phyloP scores from a whole-genome alignment of 2,888 invertebrate species.

The Yponomeuta sedellus region DNA sequence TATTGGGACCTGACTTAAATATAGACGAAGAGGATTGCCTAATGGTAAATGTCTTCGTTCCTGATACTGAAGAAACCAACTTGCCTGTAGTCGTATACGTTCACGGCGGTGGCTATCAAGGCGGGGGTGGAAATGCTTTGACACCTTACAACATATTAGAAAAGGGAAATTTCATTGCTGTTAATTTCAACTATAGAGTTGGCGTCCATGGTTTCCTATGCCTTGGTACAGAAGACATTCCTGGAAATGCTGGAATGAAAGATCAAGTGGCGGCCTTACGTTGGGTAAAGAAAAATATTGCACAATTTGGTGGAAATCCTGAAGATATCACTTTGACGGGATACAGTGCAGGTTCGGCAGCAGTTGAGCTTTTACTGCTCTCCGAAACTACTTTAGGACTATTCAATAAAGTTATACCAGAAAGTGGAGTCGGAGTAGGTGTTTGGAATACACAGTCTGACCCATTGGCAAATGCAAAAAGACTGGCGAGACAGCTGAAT shows the following conservation, averaged over 20 bases:
- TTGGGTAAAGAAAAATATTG: slow-evolving; percentile 49
- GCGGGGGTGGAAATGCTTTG: slow-evolving; percentile 23
- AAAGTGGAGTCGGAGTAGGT: slow-evolving; percentile 38
- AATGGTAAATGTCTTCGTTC: slow-evolving; percentile 26
- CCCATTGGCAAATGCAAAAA: not conserved
- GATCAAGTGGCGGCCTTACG: slow-evolving; percentile 47
- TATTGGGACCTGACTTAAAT: no score
- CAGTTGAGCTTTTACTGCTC: slow-evolving; percentile 43
- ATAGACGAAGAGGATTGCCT: slow-evolving; percentile 9
- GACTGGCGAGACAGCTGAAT: no score
- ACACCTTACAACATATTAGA: slow-evolving; percentile 21
- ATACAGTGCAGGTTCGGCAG: slow-evolving; percentile 44
- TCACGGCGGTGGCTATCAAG: slow-evolving; percentile 34
- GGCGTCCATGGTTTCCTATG: slow-evolving; percentile 38
- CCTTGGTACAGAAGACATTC: slow-evolving; percentile 34
- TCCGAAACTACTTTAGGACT: slow-evolving; percentile 40
- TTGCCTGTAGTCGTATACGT: slow-evolving; percentile 33
- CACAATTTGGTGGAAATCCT: slow-evolving; percentile 47
- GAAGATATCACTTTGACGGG: slow-evolving; percentile 47
- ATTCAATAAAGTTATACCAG: slow-evolving; percentile 44
- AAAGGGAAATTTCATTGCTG: slow-evolving; percentile 24
- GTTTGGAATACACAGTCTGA: slow-evolving; percentile 37
- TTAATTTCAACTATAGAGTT: slow-evolving; percentile 31
- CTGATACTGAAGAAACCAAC: slow-evolving; percentile 29
- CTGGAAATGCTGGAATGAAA: slow-evolving; percentile 51